These are phyloP conservation scores for Campoplex capitator DNA, from an alignment of 2,888 invertebrate species.

Conservation along the genomic window DNA sequence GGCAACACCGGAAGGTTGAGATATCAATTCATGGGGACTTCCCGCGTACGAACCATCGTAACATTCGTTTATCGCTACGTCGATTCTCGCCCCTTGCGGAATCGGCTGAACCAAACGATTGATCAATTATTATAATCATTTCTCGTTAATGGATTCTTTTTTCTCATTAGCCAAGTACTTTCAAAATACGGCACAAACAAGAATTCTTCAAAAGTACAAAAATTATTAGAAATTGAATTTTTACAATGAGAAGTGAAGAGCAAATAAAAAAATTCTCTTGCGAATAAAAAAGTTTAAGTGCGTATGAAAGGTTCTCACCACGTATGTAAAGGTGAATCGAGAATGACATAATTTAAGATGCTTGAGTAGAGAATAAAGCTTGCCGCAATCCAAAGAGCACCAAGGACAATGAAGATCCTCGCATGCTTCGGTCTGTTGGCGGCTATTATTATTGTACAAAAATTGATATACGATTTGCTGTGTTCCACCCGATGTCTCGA, in stretches of 20 bases:
- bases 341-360: slow-evolving; percentile 97
- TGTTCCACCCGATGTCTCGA: slow-evolving; percentile 82
- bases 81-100: slow-evolving; percentile 93
- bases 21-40: slow-evolving; percentile 94
- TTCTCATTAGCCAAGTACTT: too few species aligned
- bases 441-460: slow-evolving; percentile 96
- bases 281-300: too few species aligned
- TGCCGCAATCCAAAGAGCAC: slow-evolving; percentile 96
- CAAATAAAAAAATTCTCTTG: too few species aligned
- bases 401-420: slow-evolving; percentile 98
- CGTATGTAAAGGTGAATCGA: slow-evolving; percentile 96
- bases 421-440: slow-evolving; percentile 97
- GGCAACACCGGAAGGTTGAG: slow-evolving; percentile 89
- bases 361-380: slow-evolving; percentile 95
- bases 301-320: slow-evolving; percentile 86
- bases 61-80: slow-evolving; percentile 97
- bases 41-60: slow-evolving; percentile 98
- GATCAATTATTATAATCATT: not conserved
- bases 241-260: too few species aligned
- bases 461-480: slow-evolving; percentile 97
- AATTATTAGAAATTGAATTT: too few species aligned
- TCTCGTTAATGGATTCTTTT: not conserved
- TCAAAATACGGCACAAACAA: too few species aligned
- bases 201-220: too few species aligned
- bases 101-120: slow-evolving; percentile 86